Conservation (phyloP, 2,888 invertebrate genomes). For the Peribatodes rhomboidaria region DNA sequence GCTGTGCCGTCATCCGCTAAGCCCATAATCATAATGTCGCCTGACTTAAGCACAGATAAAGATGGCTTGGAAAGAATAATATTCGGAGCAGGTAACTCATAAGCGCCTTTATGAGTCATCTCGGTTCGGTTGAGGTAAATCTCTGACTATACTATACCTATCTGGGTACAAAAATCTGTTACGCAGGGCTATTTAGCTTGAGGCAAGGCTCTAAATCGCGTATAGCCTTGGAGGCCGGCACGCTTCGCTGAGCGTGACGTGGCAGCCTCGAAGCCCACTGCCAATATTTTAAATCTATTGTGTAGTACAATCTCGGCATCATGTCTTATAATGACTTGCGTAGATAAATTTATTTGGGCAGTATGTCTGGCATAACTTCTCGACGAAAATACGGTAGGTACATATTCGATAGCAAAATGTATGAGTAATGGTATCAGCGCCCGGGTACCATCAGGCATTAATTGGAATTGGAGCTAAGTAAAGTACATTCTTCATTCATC, state of each 20-base stretch:
- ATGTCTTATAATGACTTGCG: conserved; percentile 15
- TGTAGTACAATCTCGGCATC: conserved; percentile 44
- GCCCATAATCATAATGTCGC: conserved; percentile 1
- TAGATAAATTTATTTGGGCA: conserved; percentile 3
- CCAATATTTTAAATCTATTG: conserved; percentile 76
- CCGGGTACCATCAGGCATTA: too few relatives aligned
- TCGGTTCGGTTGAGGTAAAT: conserved; percentile 37
- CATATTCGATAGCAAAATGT: too few relatives aligned
- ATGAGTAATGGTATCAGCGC: too few relatives aligned
- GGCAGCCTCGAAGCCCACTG: conserved; percentile 65
- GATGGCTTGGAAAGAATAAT: conserved; percentile 17
- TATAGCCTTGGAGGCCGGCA: conserved; percentile 80
- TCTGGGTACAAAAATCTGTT: conserved; percentile 59
- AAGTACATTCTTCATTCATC: too few relatives aligned
- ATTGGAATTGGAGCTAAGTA: too few relatives aligned
- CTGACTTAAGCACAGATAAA: conserved; percentile 15
- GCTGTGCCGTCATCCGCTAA: neutral
- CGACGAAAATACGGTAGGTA: too few relatives aligned
- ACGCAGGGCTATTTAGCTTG: conserved; percentile 65
- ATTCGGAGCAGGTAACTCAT: conserved; percentile 28
- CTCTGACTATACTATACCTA: conserved; percentile 18
- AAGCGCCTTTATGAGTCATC: conserved; percentile 39
- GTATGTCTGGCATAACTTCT: neutral
- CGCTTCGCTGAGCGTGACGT: conserved; percentile 79
- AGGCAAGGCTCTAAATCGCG: conserved; percentile 70